These are phyloP conservation scores for Brenthis daphne DNA, from an alignment of 2,888 invertebrate genomes.

Conservation along the genomic window DNA sequence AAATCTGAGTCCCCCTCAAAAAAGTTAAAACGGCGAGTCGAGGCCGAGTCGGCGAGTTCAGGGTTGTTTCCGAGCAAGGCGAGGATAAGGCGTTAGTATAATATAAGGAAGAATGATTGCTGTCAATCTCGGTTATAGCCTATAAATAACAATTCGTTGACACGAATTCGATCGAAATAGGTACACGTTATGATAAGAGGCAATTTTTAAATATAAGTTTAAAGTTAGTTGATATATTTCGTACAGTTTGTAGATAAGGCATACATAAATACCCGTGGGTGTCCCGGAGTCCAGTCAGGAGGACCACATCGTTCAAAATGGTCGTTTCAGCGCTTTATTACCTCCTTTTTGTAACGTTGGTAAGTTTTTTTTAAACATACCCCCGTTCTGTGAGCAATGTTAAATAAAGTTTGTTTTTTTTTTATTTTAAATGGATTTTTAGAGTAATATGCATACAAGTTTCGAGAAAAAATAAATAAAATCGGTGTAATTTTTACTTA, in stretches of 20 bases:
- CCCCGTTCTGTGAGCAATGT: too few relatives aligned
- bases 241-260: background rate
- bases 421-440: background rate
- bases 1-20: too few relatives aligned
- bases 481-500: too few relatives aligned
- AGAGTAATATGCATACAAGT: too few relatives aligned
- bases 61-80: too few relatives aligned
- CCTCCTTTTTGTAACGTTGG: background rate
- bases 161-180: background rate
- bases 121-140: background rate
- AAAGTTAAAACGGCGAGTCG: too few relatives aligned
- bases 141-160: background rate
- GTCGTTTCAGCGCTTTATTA: background rate
- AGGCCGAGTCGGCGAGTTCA: too few relatives aligned
- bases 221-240: constrained; percentile 2
- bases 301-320: background rate
- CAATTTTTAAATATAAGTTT: background rate
- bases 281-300: background rate
- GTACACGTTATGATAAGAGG: background rate
- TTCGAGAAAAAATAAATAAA: too few relatives aligned
- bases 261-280: constrained; percentile 3
- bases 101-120: too few relatives aligned
- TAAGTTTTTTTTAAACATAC: background rate
- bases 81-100: too few relatives aligned
- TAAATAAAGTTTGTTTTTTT: background rate